A percentile compares a stretch with the other conserved stretches of the same genome.
These are phyloP conservation scores for Synchiropus splendidus DNA, from an alignment of 2,113 vertebrate genomes.

Conservation along the genomic window DNA sequence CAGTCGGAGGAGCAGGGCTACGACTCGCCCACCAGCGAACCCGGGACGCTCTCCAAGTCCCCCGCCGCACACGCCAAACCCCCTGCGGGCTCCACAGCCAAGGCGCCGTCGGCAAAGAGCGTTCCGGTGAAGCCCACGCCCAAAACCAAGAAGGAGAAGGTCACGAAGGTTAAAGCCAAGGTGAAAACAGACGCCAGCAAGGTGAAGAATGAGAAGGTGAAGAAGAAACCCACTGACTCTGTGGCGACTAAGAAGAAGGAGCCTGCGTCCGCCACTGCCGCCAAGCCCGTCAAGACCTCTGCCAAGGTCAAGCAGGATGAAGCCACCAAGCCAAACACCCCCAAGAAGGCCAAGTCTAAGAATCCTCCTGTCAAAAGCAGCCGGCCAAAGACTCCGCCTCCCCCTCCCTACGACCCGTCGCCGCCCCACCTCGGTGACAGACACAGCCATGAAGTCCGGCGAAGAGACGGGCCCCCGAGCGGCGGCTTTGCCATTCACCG, in stretches of 20 bases:
- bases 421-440: constrained; percentile 34
- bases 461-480: constrained; percentile 34
- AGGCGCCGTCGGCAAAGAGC: constrained; percentile 73
- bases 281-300: constrained; percentile 45
- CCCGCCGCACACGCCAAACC: constrained; percentile 58
- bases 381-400: constrained; percentile 34
- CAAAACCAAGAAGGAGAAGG: constrained; percentile 45
- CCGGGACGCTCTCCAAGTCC: constrained; percentile 37
- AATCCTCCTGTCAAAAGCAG: constrained; percentile 17
- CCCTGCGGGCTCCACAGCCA: constrained; percentile 58
- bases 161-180: constrained; percentile 42
- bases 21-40: constrained; percentile 85
- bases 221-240: constrained; percentile 68
- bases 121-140: constrained; percentile 27
- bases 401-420: constrained; percentile 26
- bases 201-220: constrained; percentile 76
- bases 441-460: constrained; percentile 25
- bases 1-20: constrained; percentile 82
- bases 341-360: constrained; percentile 53
- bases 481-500: constrained; percentile 26
- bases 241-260: constrained; percentile 72
- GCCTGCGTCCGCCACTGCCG: constrained; percentile 47
- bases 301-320: constrained; percentile 44
- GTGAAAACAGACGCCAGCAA: constrained; percentile 72
- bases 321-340: constrained; percentile 8